These are phyloP conservation scores for Alauda arvensis DNA, from an alignment of 2,797 vertebrate genomes.

Conservation along the genomic window DNA sequence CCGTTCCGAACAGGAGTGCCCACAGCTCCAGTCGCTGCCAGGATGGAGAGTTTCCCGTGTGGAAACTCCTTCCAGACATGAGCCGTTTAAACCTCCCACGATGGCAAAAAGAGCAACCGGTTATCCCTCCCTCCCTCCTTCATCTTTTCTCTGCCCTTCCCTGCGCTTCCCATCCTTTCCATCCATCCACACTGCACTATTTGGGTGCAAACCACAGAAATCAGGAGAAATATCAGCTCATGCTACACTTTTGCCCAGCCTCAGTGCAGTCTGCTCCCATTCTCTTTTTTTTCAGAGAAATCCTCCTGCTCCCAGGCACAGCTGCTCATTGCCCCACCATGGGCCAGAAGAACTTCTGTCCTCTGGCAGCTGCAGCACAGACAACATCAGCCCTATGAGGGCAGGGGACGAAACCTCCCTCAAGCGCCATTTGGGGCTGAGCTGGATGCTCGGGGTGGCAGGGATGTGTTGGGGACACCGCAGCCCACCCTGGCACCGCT, in stretches of 20 bases:
- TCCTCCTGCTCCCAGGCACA: background rate
- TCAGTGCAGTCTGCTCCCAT: rapidly evolving
- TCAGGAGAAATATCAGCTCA: rapidly evolving
- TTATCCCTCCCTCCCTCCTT: background rate
- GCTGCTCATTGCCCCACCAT: background rate
- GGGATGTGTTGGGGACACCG: background rate
- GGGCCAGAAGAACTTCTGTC: background rate
- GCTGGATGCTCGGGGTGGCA: background rate
- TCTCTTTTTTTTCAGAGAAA: background rate
- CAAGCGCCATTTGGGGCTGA: rapidly evolving
- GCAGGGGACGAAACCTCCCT: background rate
- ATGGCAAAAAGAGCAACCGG: background rate
- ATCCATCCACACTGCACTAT: rapidly evolving
- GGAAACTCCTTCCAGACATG: background rate
- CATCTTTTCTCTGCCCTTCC: background rate
- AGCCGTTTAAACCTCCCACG: rapidly evolving
- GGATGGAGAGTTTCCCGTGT: background rate
- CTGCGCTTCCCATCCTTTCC: background rate
- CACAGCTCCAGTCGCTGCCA: background rate
- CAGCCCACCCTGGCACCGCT: background rate
- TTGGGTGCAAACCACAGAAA: background rate
- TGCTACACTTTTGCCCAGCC: background rate
- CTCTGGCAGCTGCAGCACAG: rapidly evolving
- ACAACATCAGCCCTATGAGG: rapidly evolving
- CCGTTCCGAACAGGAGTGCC: background rate